Percentiles rank a stretch among this genome's conserved stretches.
phyloP scores from a whole-genome alignment of 2,888 invertebrate species.

The Aspidiotus destructor region DNA sequence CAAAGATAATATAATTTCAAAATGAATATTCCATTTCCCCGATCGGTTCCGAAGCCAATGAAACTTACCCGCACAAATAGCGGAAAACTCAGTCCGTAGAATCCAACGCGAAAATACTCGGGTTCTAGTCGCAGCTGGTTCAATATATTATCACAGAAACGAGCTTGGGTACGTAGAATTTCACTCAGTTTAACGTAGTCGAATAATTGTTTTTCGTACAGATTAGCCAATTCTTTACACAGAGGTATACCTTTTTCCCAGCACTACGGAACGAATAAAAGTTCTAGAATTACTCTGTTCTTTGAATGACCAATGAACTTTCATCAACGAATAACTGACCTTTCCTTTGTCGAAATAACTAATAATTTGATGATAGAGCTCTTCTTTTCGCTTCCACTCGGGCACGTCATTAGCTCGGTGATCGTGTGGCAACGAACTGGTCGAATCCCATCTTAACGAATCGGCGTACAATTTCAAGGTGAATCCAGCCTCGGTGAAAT shows the following conservation, averaged over 20 bases:
- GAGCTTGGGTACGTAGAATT: conserved; percentile 73
- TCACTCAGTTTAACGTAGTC: conserved; percentile 81
- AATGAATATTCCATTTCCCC: conserved; percentile 1
- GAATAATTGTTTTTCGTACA: conserved; percentile 77
- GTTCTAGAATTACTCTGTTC: not conserved
- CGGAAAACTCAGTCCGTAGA: conserved; percentile 86
- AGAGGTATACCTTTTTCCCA: conserved; percentile 94
- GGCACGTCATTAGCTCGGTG: conserved; percentile 53
- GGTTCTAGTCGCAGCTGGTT: conserved; percentile 81
- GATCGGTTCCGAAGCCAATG: not conserved
- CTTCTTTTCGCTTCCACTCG: conserved; percentile 84
- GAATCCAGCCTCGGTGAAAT: conserved; percentile 89
- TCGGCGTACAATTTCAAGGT: conserved; percentile 89
- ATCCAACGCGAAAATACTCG: conserved; percentile 90
- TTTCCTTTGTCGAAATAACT: conserved; percentile 90
- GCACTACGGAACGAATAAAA: conserved; percentile 49
- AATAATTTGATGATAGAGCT: conserved; percentile 77
- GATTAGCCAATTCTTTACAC: conserved; percentile 74
- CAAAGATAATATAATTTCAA: conserved; percentile 29
- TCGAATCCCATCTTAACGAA: conserved; percentile 71
- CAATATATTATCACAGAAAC: conserved; percentile 83
- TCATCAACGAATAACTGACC: conserved; percentile 44
- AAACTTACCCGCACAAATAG: conserved; percentile 78
- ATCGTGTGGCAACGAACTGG: conserved; percentile 37
- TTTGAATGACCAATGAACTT: not conserved